Conservation (phyloP, 2,888 invertebrate species). For the Hymenopus coronatus region DNA sequence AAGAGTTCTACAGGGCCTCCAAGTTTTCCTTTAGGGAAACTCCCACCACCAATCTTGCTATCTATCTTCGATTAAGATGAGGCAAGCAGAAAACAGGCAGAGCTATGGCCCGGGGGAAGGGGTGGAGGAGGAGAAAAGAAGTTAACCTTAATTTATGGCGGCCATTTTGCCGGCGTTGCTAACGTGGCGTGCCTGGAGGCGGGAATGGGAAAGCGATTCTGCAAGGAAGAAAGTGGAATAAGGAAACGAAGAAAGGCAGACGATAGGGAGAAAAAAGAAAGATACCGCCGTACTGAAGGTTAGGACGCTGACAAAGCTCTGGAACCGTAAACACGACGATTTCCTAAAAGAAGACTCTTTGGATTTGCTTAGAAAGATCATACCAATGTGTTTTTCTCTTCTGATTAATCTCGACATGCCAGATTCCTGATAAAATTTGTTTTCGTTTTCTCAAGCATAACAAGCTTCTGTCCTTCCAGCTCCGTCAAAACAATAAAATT, state of each 20-base stretch:
- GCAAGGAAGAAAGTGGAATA: neutral
- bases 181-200: slow-evolving; percentile 13
- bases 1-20: neutral
- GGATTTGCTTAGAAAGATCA: neutral
- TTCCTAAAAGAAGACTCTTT: neutral
- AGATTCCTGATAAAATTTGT: neutral
- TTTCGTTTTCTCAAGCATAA: neutral
- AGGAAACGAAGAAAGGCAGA: slow-evolving; percentile 1
- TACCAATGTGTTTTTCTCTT: neutral
- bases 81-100: slow-evolving; percentile 25
- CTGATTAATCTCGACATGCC: neutral
- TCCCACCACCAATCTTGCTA: slow-evolving; percentile 15
- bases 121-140: slow-evolving; percentile 23
- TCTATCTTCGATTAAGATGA: slow-evolving; percentile 28
- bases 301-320: neutral
- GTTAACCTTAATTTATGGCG: slow-evolving; percentile 29
- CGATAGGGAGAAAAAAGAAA: neutral
- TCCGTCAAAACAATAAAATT: no score
- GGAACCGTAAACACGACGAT: slow-evolving; percentile 22
- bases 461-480: neutral
- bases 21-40: neutral
- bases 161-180: slow-evolving; percentile 28
- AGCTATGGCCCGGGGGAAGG: slow-evolving; percentile 15
- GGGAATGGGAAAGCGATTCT: slow-evolving; percentile 30
- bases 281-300: neutral